Evolutionary conservation across 37 sponge, comb jelly and placozoan genomes (phyloP), one percentile per base, ranked within the genome.

Genomic region (Spongia lamella): DNA sequence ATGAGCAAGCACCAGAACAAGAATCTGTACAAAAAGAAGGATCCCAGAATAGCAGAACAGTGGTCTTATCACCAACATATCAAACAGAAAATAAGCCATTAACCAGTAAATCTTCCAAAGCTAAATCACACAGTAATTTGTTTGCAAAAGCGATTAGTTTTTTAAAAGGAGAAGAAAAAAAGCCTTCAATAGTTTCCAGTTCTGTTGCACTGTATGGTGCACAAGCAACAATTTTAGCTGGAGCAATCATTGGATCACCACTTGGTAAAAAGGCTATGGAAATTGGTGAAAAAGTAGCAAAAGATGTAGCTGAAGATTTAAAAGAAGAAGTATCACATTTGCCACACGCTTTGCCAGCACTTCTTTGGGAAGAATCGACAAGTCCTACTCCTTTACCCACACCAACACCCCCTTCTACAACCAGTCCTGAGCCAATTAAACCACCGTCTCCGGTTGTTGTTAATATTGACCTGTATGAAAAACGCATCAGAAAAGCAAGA

Each of bases 151-250:
- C 71, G 7, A 52, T 89, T 38, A 68, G 69, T 38, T 40, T 84
- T 24, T 49, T 89, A 32, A 68, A 38, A 24, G 33, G 58, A 20
- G 59, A 72, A n/a, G 25, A 56, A 19, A 27, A 27, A 22, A 56
- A 56, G 30, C 13, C 53, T 19, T 17, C 81, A 38, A 79, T 79
- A 21, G 26, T 76, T 15, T 56, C 67, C 57, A 84, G 86, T 81
- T 72, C 77, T 57, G 78, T 89, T 3, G 90, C 77, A 3, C 70
- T 89, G 51, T 89, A 84, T 80, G 81, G 81, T 14, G 85, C 90
- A 0, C 79, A 80, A 0, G 86, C 86, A 30, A 76, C 81, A 4
- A 70, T 89, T 66, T 59, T 89, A 20, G 86, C 79, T 34, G 85
- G 83, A 21, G 61, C 80, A 9, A 51, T 81, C 24, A 80, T 84